These are phyloP conservation scores for Uria lomvia DNA, from an alignment of 2,113 vertebrate species.

Conservation along the genomic window DNA sequence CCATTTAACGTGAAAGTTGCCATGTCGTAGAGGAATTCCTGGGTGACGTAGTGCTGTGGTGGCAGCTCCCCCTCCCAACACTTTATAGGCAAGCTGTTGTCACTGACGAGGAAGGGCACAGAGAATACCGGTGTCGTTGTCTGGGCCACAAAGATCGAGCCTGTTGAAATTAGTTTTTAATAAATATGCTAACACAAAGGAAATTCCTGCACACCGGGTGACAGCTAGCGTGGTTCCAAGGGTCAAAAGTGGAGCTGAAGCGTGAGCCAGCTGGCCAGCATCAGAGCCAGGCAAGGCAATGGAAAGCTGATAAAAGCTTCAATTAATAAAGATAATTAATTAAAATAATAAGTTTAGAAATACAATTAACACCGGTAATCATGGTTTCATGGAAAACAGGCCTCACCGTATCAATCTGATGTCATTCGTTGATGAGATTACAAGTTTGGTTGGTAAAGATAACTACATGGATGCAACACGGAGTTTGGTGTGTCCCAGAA, in stretches of 20 bases:
- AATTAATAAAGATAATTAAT: constrained; percentile 10
- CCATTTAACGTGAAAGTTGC: neutral
- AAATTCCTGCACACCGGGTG: neutral
- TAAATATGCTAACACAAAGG: neutral
- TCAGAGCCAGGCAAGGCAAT: neutral
- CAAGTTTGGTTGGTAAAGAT: neutral
- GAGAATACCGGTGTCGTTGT: neutral
- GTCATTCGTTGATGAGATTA: neutral
- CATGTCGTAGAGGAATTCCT: neutral
- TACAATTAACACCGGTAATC: neutral
- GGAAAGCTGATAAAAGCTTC: neutral
- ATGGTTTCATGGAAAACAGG: neutral
- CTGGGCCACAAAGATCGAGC: neutral
- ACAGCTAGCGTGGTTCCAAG: neutral
- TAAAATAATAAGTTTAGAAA: neutral
- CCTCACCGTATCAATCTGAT: neutral
- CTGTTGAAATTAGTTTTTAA: neutral
- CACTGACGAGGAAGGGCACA: neutral
- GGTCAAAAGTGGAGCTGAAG: neutral
- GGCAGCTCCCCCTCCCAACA: neutral
- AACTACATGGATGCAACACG: neutral
- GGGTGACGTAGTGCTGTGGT: neutral
- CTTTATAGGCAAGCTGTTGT: neutral
- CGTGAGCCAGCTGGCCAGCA: neutral
- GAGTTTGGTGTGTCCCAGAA: neutral